Evolutionary conservation across 2,113 vertebrate species (phyloP).

Genomic region (Actenoides hombroni): DNA sequence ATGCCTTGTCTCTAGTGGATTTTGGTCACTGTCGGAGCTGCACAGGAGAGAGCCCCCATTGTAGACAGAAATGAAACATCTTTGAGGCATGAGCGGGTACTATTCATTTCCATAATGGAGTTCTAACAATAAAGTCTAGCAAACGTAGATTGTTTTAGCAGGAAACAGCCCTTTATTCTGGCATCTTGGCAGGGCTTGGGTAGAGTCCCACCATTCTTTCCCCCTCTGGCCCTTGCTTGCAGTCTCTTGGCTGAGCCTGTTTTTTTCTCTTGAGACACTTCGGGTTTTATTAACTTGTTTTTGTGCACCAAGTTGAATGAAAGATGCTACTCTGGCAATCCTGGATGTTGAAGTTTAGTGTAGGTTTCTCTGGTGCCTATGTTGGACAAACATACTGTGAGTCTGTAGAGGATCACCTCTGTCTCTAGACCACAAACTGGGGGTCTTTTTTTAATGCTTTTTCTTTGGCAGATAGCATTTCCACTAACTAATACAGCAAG

Average conservation of each 20-base stretch:
- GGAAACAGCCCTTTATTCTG: slow-evolving; percentile 40
- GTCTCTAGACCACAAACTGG: not conserved
- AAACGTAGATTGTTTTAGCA: slow-evolving; percentile 15
- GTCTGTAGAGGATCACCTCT: not conserved
- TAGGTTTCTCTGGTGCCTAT: not conserved
- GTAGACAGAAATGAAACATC: not conserved
- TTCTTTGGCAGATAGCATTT: slow-evolving; percentile 11
- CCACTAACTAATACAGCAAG: not conserved
- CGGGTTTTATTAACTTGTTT: slow-evolving; percentile 10
- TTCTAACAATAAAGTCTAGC: slow-evolving; percentile 46
- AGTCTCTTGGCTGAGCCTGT: slow-evolving; percentile 8
- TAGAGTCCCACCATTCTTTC: slow-evolving; percentile 59
- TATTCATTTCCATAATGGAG: slow-evolving; percentile 49
- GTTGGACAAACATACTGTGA: not conserved
- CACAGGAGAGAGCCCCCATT: not conserved
- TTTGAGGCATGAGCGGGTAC: not conserved
- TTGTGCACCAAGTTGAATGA: not conserved
- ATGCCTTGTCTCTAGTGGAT: not conserved
- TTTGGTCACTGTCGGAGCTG: not conserved
- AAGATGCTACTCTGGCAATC: not conserved
- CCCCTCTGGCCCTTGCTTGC: not conserved
- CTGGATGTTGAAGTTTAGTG: not conserved
- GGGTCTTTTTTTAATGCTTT: not conserved
- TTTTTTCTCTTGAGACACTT: slow-evolving; percentile 27
- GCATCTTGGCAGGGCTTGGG: slow-evolving; percentile 44